phyloP scores from a whole-genome alignment of 1,140 invertebrate genomes.

The Epicauta chinensis region DNA sequence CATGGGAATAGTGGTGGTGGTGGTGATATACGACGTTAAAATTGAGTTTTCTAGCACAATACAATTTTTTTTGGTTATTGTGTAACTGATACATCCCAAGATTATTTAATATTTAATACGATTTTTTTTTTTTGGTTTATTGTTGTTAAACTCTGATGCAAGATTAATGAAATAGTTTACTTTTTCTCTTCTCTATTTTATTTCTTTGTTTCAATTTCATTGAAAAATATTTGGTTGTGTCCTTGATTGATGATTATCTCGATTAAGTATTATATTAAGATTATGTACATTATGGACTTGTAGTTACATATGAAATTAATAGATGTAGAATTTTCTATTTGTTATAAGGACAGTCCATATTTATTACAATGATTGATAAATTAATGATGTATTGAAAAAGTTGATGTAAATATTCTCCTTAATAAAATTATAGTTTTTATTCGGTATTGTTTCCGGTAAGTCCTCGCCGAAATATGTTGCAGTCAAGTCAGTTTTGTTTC shows the following conservation, averaged over 20 bases:
- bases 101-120: too few relatives aligned
- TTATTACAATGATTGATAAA: conserved; percentile 14
- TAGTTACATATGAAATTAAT: not conserved
- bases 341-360: conserved; percentile 8
- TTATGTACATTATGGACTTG: conserved; percentile 4
- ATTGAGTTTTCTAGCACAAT: not conserved
- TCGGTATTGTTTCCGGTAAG: not conserved
- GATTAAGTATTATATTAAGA: not conserved
- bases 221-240: not conserved
- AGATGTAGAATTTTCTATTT: conserved; percentile 9
- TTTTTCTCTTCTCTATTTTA: not conserved
- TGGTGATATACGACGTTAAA: conserved; percentile 44
- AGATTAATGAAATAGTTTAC: too few relatives aligned
- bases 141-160: too few relatives aligned
- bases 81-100: too few relatives aligned
- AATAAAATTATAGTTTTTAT: conserved; percentile 20
- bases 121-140: too few relatives aligned
- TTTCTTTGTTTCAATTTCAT: not conserved
- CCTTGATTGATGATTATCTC: not conserved
- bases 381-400: conserved; percentile 14
- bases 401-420: conserved; percentile 14
- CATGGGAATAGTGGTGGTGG: conserved; percentile 46
- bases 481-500: too few relatives aligned
- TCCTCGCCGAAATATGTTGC: conserved; percentile 1
- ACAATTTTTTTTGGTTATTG: too few relatives aligned